Percentiles rank a stretch among this genome's conserved stretches.
These are phyloP conservation scores for Hartigia nigra DNA, from an alignment of 2,888 invertebrate species.

Conservation along the genomic window DNA sequence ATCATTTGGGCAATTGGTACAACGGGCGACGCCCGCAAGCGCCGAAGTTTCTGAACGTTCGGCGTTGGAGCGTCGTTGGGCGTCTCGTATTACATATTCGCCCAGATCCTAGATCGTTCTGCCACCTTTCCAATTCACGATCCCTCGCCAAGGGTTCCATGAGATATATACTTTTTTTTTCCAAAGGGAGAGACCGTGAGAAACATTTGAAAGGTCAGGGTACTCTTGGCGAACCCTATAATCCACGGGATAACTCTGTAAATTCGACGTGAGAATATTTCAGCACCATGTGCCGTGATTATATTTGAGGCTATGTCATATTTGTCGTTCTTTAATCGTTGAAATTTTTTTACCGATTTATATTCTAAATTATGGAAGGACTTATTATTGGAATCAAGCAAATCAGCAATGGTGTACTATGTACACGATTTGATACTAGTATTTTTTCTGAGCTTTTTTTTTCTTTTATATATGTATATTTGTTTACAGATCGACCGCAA, in stretches of 20 bases:
- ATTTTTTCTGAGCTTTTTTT: background rate
- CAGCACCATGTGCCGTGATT: background rate
- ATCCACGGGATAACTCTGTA: background rate
- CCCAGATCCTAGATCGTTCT: background rate
- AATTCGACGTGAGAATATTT: background rate
- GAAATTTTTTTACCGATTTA: background rate
- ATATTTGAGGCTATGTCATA: background rate
- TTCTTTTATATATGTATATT: background rate
- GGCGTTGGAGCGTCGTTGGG: background rate
- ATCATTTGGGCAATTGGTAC: background rate
- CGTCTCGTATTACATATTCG: background rate
- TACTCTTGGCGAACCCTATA: background rate
- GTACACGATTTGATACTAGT: background rate
- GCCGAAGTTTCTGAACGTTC: background rate
- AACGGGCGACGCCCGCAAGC: background rate
- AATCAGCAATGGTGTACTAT: no score
- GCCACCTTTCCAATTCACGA: background rate
- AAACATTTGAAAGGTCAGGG: background rate
- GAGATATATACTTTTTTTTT: background rate
- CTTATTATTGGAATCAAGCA: background rate
- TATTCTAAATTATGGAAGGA: background rate
- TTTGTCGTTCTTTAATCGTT: background rate
- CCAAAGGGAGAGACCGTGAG: background rate
- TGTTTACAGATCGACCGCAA: constrained; percentile 23
- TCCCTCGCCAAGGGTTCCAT: background rate